Base-by-base conservation (phyloP, 1,140 invertebrate genomes). In the Thalassaphorura encarpata region DNA sequence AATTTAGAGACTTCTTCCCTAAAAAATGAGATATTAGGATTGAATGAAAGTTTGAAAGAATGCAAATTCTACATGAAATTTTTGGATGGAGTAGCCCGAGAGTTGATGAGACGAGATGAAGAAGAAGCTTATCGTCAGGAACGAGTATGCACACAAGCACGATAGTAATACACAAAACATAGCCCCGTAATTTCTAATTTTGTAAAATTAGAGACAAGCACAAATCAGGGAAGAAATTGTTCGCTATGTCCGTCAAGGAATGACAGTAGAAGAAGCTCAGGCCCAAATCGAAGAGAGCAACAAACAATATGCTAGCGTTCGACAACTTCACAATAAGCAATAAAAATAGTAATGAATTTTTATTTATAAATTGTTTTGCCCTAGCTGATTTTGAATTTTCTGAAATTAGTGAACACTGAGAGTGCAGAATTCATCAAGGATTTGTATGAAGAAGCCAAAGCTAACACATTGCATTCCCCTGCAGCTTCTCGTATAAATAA, bases 221-320 rank as follows among this genome's bases (percentile, higher is more conserved):
- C 62, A 64, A 58, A 52, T 64, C 15, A 64, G 61, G 36, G 62
- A 64, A 42, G 58, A 64, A 36, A 33, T 64, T 15, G 41, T 58
- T 2, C 47, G 45, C 2, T 64, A 52, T 19, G 36, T 60, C 16
- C 51, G 52, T 33, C 31, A 64, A 52, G 62, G 62, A 29, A 58
- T 58, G 54, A 54, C 51, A 16, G 26, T 58, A 16, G 50, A 57
- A 26, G 36, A 64, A 41, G 62, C 62, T 5, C 23, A 43, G 49
- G 18, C 47, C 36, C 29, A 19, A 1, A 43, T 57, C 1, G 33
- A 58, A 19, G 40, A 58, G 16, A 49, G 28, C n/a, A 58, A 56
- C 16, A 56, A 55, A 45, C 39, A 54, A 49, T 52, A 26, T 27
- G n/a, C n/a, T n/a, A n/a, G n/a, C n/a, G n/a, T n/a, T n/a, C n/a